Percentiles rank a stretch among this genome's conserved stretches.
Conservation (phyloP, 2,888 invertebrate species). For the Altica lythri region DNA sequence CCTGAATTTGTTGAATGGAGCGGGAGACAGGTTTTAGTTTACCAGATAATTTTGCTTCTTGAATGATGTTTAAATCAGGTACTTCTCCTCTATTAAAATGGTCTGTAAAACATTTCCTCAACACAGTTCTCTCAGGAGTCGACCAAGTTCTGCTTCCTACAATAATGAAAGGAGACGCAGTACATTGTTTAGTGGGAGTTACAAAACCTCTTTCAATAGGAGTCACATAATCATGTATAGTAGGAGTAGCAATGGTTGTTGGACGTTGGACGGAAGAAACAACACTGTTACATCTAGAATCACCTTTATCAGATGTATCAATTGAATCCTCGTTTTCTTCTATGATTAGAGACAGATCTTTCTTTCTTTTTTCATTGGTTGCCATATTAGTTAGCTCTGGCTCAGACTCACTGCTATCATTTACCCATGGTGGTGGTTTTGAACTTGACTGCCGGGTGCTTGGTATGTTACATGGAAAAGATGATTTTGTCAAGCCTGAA, state of each 20-base stretch:
- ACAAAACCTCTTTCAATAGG: neutral
- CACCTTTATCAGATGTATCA: neutral
- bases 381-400: too few relatives aligned
- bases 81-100: slow-evolving; percentile 6
- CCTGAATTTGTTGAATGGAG: slow-evolving; percentile 2
- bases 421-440: neutral
- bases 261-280: slow-evolving; percentile 1
- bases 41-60: neutral
- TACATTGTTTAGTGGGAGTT: neutral
- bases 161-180: neutral
- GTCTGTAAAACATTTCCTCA: neutral
- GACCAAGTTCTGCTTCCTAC: slow-evolving; percentile 6
- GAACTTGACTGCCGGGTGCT: neutral
- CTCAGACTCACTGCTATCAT: slow-evolving; percentile 3
- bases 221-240: slow-evolving; percentile 1
- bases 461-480: neutral
- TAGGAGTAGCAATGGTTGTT: slow-evolving; percentile 5
- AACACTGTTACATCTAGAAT: slow-evolving; percentile 1
- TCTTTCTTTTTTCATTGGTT: slow-evolving; percentile 8
- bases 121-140: slow-evolving; percentile 1
- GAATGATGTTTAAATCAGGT: neutral
- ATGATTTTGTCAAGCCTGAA: slow-evolving; percentile 4
- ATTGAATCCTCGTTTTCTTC: neutral
- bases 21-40: neutral
- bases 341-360: neutral